Conservation (phyloP, 2,113 vertebrate genomes). For the Campylomormyrus tamandua region DNA sequence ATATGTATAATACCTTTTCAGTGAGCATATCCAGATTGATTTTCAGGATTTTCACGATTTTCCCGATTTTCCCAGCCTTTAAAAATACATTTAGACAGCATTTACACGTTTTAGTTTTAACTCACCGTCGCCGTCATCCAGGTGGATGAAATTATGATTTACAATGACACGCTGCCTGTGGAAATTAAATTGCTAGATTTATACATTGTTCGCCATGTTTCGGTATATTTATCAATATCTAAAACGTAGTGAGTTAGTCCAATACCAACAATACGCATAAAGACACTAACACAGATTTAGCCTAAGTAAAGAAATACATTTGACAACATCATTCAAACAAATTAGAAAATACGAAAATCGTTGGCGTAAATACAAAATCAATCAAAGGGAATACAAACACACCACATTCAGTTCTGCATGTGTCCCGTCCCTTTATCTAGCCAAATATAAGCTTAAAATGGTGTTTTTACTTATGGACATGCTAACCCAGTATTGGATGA, state of each 20-base stretch:
- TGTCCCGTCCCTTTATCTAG: background rate
- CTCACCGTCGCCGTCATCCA: background rate
- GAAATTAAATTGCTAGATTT: background rate
- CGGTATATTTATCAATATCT: background rate
- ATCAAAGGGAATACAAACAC: background rate
- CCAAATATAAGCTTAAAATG: background rate
- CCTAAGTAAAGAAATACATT: background rate
- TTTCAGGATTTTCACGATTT: background rate
- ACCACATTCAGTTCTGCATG: background rate
- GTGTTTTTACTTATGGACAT: background rate
- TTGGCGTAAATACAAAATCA: background rate
- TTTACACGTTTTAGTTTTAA: background rate
- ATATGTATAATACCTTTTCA: background rate
- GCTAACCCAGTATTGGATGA: background rate
- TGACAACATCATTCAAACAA: background rate
- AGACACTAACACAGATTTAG: background rate
- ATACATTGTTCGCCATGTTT: background rate
- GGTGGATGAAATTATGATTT: background rate
- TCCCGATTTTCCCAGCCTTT: background rate
- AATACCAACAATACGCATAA: background rate
- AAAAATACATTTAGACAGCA: background rate
- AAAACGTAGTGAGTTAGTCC: background rate
- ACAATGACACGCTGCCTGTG: background rate
- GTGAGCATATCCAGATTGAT: background rate
- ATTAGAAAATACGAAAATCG: background rate